Conservation (phyloP, 2,888 invertebrate genomes). For the Meloe dianella region DNA sequence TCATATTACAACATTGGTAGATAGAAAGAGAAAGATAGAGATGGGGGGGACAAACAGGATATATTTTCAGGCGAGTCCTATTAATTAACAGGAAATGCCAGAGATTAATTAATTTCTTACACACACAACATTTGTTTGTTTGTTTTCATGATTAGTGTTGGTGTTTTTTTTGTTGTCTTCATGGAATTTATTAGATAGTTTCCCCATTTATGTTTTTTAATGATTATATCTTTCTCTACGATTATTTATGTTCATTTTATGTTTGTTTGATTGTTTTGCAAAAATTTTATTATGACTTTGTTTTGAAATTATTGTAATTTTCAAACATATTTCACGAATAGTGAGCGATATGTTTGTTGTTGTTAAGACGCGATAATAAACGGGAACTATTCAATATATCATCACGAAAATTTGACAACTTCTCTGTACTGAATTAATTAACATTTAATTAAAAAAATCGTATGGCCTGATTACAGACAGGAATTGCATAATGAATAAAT, state of each 20-base stretch:
- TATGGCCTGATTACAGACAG: not conserved
- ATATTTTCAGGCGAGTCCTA: not conserved
- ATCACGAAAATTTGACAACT: not conserved
- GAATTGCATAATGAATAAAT: not conserved
- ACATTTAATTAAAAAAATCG: constrained; percentile 4
- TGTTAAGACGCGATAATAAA: not conserved
- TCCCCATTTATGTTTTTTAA: too few species aligned
- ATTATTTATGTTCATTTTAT: too few species aligned
- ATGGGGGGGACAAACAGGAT: constrained; percentile 10
- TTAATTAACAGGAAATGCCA: constrained; percentile 7
- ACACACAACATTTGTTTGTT: not conserved
- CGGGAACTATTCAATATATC: not conserved
- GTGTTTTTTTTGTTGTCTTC: not conserved
- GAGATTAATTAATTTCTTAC: not conserved
- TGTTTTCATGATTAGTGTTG: not conserved
- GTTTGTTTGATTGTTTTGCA: too few species aligned
- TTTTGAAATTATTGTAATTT: too few species aligned
- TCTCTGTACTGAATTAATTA: constrained; percentile 2
- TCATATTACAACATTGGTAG: not conserved
- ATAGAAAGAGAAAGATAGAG: not conserved
- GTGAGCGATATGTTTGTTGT: too few species aligned
- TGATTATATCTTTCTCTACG: too few species aligned
- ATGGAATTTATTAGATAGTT: not conserved
- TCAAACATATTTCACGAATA: too few species aligned
- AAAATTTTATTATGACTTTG: too few species aligned